Evolutionary conservation across 2,888 invertebrate genomes (phyloP).

Genomic region (Clostera curtula): DNA sequence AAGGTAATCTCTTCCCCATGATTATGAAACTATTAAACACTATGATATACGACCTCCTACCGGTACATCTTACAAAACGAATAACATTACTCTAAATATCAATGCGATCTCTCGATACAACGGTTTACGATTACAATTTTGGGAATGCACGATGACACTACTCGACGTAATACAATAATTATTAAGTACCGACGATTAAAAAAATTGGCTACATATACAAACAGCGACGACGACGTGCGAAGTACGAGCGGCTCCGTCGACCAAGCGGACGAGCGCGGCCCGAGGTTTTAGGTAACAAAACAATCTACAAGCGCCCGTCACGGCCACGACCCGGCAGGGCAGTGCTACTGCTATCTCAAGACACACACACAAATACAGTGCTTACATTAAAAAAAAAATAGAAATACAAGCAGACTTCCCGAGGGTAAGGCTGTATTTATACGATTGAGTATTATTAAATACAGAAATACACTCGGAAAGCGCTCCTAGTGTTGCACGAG

Average conservation of each 20-base stretch:
- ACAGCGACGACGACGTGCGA: constrained; percentile 34
- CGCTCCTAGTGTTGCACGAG: no score
- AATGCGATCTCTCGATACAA: constrained; percentile 60
- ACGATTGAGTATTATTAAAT: no score
- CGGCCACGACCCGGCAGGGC: no score
- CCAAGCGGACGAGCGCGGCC: constrained; percentile 32
- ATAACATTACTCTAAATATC: constrained; percentile 66
- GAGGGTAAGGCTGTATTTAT: no score
- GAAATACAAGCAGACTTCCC: no score
- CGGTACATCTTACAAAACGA: constrained; percentile 65
- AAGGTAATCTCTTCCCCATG: constrained; percentile 43
- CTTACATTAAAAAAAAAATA: no score
- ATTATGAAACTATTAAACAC: constrained; percentile 57
- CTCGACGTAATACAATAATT: constrained; percentile 62
- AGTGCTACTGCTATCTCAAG: no score
- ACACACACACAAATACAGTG: no score
- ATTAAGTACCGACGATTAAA: constrained; percentile 70
- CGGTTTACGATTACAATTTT: constrained; percentile 66
- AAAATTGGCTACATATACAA: constrained; percentile 58
- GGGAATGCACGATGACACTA: constrained; percentile 68
- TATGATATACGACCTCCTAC: constrained; percentile 55
- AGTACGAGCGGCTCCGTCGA: constrained; percentile 30
- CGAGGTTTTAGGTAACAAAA: constrained; percentile 66
- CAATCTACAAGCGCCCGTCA: no score
- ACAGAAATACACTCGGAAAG: no score